Base-by-base conservation (phyloP, 2,888 invertebrate species). In the Heteromyza rotundicornis region DNA sequence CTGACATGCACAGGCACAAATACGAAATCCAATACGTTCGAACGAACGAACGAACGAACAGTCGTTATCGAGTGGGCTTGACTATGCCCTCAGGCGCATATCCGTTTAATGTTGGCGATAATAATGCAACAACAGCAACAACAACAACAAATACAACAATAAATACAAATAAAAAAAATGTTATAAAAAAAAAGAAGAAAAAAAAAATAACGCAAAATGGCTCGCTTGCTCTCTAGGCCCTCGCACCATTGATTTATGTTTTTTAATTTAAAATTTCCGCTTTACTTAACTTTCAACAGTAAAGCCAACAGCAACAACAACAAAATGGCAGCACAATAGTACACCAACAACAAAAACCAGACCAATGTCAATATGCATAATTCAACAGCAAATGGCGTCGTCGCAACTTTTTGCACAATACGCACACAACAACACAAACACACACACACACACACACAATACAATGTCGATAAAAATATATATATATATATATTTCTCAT, bases 221-320 rank as follows among this genome's bases (percentile, higher is more conserved):
- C 35, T 35, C 59, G 52, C 62, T 56, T 54, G 63, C 64, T n/a
- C n/a, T n/a, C n/a, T n/a, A n/a, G n/a, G n/a, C n/a, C 60, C 59
- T 62, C 65, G 63, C 62, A 64, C 65, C 75, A 77, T 80, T 81
- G 80, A 81, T 81, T 81, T 81, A 81, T 81, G 81, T 79, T 77
- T 82, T 80, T 81, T 81, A 81, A 81, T 81, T 81, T 82, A 79
- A 81, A 81, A 81, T 81, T 80, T 82, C 78, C 80, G 81, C 79
- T 76, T 79, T 80, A 79, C 77, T 79, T 78, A 74, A 75, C 76
- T 69, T 69, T 75, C n/a, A 74, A 72, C 73, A n/a, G n/a, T n/a
- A n/a, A n/a, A n/a, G n/a, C n/a, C n/a, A n/a, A 76, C 65, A 70
- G 69, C 76, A 63, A 65, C 66, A 60, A 64, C 57, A 66, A 67